A percentile compares a stretch with the other conserved stretches of the same genome.
Conservation (phyloP, 2,797 vertebrate species). For the Phataginus tetradactyla region DNA sequence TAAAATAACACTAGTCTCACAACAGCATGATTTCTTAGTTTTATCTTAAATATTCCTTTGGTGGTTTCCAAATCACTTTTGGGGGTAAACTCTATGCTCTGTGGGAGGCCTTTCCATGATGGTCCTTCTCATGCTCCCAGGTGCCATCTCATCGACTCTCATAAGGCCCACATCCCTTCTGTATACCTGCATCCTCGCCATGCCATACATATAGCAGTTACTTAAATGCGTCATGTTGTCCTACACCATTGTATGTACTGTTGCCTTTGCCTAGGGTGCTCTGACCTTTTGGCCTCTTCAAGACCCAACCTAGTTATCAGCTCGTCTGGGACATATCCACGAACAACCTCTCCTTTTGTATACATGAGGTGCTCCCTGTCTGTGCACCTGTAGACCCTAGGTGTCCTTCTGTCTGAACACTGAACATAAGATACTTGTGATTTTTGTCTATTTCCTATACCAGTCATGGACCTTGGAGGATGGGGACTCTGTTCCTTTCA, state of each 20-base stretch:
- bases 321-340: background rate
- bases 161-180: background rate
- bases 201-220: background rate
- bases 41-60: background rate
- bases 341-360: background rate
- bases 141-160: background rate
- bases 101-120: background rate
- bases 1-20: background rate
- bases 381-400: background rate
- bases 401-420: accelerated
- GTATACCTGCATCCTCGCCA: background rate
- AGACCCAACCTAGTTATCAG: background rate
- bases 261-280: background rate
- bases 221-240: background rate
- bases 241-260: accelerated
- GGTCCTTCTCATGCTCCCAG: background rate
- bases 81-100: background rate
- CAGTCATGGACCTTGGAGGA: background rate
- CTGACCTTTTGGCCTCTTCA: background rate
- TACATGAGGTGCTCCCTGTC: background rate
- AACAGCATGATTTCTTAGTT: background rate
- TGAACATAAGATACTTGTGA: background rate
- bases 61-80: background rate
- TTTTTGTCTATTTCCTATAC: background rate
- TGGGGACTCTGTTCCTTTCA: background rate